These are phyloP conservation scores for Heteromyza rotundicornis DNA, from an alignment of 2,888 invertebrate species.

Conservation along the genomic window DNA sequence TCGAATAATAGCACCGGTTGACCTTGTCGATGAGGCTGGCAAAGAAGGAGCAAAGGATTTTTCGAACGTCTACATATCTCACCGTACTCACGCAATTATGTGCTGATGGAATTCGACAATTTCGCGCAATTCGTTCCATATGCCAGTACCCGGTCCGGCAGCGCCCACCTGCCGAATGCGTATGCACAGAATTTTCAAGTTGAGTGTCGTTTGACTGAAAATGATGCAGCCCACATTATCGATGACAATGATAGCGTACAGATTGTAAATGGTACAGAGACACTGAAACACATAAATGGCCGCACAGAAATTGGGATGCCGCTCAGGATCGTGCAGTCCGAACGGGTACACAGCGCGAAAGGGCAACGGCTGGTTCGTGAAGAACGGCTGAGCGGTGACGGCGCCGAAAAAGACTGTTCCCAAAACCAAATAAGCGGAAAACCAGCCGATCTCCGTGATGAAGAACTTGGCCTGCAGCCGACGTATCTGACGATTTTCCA, in stretches of 20 bases:
- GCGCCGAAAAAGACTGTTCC: conserved; percentile 38
- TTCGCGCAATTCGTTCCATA: conserved; percentile 37
- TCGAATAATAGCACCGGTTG: conserved; percentile 42
- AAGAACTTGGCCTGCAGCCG: conserved; percentile 40
- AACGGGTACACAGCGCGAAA: conserved; percentile 45
- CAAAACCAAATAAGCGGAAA: conserved; percentile 24
- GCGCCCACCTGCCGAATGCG: conserved; percentile 37
- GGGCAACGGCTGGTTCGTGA: conserved; percentile 36
- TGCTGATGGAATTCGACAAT: conserved; percentile 48
- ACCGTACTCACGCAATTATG: conserved; percentile 43
- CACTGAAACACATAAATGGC: conserved; percentile 40
- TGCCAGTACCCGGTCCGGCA: conserved; percentile 2
- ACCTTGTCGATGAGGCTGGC: background rate
- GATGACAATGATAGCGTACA: conserved; percentile 41
- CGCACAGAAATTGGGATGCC: conserved; percentile 29
- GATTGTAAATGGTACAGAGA: conserved; percentile 34
- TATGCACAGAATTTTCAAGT: conserved; percentile 48
- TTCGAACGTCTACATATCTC: too few species aligned
- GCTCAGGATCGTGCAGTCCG: conserved; percentile 27
- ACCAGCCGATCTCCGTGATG: conserved; percentile 34
- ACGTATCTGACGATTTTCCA: conserved; percentile 21
- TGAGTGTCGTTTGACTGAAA: conserved; percentile 45
- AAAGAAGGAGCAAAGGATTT: too few species aligned
- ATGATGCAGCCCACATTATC: conserved; percentile 41
- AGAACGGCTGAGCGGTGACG: conserved; percentile 42